A percentile compares a stretch with the other conserved stretches of the same genome.
phyloP scores from a whole-genome alignment of 2,888 invertebrate genomes.

The Caradrina kadenii region DNA sequence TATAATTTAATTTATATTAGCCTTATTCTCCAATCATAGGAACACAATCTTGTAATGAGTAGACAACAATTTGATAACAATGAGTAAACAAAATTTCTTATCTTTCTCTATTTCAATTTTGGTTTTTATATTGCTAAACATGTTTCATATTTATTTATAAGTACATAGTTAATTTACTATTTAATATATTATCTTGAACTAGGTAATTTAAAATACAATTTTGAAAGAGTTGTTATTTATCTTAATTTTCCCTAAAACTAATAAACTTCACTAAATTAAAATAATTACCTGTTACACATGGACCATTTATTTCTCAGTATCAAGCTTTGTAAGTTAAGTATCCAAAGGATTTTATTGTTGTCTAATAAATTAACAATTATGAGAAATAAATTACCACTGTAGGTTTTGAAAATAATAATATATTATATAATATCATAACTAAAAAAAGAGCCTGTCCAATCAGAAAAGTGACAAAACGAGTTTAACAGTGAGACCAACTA shows the following conservation, averaged over 20 bases:
- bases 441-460: no score
- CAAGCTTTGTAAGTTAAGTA: background rate
- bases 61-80: conserved; percentile 4
- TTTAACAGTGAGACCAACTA: no score
- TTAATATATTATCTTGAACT: background rate
- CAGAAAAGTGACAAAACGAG: no score
- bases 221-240: background rate
- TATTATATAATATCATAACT: no score
- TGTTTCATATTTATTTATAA: background rate
- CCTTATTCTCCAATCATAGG: background rate
- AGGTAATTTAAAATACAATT: background rate
- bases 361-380: no score
- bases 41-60: background rate
- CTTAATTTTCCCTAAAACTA: background rate
- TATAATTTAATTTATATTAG: background rate
- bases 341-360: no score
- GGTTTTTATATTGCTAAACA: background rate
- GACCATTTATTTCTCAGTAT: background rate
- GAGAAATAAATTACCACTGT: no score
- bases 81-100: conserved; percentile 4
- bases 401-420: no score
- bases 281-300: background rate
- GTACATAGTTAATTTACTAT: background rate
- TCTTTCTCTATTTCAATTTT: background rate
- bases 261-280: no score